Base-by-base conservation (phyloP, 2,888 invertebrate species). In the Gymnoscelis rufifasciata region DNA sequence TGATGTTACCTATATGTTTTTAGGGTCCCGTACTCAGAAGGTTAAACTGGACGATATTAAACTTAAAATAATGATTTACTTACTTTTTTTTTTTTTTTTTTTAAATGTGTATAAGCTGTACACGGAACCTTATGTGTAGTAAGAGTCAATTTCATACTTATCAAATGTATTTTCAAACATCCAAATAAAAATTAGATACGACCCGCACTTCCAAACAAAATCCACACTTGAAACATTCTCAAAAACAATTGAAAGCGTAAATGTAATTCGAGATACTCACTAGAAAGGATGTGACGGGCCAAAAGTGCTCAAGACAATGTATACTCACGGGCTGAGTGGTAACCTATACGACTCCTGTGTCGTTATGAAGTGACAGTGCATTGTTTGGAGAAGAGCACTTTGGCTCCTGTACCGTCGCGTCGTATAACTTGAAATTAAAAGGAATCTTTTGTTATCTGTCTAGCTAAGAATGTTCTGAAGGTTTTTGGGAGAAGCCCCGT, bases 231-330 rank as follows among this genome's bases (percentile, higher is more conserved):
- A 33, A 33, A 30, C 13, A 33, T 3, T 39, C 46, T 50, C 45
- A 30, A 45, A 48, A 52, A 52, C 51, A 45, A 43, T 30, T 45
- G 39, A 41, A 47, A 47, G 50, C 54, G 52, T 44, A 24, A 33
- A 42, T 52, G 56, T 54, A 52, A 57, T 51, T 43, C 13, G 54
- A 54, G 52, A 54, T 43, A 46, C 39, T 31, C 38, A 8, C 26
- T 26, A 40, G 46, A 41, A 38, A 43, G 38, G 44, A 47, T 44
- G 44, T 29, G 43, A 38, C 42, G 11, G 52, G 58, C 57, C 54
- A 51, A 59, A 53, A 59, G 59, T 54, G 54, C 62, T 69, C 57
- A 51, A 54, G 57, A 62, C 55, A 62, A 64, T 52, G 53, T 54
- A 33, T 50, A 47, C 51, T 51, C 43, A 50, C 40, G 33, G 37